Evolutionary conservation across 2,888 invertebrate species (phyloP).

Genomic region (Pollenia labialis): DNA sequence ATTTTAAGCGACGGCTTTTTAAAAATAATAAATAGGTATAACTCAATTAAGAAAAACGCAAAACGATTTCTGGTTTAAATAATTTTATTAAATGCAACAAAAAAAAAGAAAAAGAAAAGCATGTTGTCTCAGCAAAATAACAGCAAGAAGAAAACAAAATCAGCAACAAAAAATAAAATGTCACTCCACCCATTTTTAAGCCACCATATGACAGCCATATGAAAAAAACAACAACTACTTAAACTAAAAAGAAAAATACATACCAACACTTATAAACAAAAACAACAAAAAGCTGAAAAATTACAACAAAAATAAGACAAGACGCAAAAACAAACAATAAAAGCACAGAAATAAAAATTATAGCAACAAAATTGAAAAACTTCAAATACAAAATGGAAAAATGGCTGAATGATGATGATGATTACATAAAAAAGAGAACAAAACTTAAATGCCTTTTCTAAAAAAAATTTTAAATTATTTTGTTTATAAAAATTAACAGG

Average conservation of each 20-base stretch:
- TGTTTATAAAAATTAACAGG: too few relatives aligned
- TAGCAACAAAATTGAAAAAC: constrained; percentile 40
- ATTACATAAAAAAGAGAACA: constrained; percentile 44
- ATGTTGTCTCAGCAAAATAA: constrained; percentile 46
- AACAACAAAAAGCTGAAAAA: constrained; percentile 28
- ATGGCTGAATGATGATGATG: constrained; percentile 63
- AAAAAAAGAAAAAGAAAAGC: constrained; percentile 49
- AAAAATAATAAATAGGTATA: constrained; percentile 14
- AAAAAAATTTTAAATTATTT: too few relatives aligned
- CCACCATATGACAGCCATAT: constrained; percentile 72
- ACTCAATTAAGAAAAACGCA: constrained; percentile 47
- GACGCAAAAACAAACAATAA: constrained; percentile 44
- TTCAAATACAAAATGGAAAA: constrained; percentile 68
- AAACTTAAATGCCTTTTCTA: constrained; percentile 2
- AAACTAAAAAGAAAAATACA: constrained; percentile 46
- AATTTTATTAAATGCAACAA: constrained; percentile 25
- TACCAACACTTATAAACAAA: constrained; percentile 12
- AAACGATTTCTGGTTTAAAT: constrained; percentile 12
- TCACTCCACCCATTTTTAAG: constrained; percentile 72
- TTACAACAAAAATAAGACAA: constrained; percentile 54
- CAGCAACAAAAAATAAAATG: constrained; percentile 54
- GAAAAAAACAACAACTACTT: constrained; percentile 54
- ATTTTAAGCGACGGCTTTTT: constrained; percentile 67
- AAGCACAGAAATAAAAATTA: constrained; percentile 32
- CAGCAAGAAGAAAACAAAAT: constrained; percentile 16